These are phyloP conservation scores for Macrobrachium rosenbergii DNA, from an alignment of 1,140 invertebrate species.

Conservation along the genomic window DNA sequence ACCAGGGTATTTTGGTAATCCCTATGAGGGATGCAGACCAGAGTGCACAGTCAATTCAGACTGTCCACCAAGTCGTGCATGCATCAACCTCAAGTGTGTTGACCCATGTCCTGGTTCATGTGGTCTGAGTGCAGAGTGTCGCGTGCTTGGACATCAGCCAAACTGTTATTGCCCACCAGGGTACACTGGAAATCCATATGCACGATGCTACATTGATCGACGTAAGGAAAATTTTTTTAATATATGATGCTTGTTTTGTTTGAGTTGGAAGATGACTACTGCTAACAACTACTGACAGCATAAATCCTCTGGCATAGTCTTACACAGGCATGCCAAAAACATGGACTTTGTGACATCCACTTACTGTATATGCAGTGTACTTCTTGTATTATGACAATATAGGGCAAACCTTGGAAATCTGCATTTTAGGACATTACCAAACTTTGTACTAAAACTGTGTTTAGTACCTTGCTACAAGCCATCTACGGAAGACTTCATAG, in stretches of 20 bases:
- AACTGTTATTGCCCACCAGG: constrained; percentile 68
- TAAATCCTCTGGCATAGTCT: no score
- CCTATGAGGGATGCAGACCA: constrained; percentile 84
- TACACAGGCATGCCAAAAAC: no score
- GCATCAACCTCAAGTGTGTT: constrained; percentile 77
- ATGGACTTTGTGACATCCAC: no score
- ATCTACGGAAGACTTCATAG: no score
- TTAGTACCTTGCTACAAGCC: no score
- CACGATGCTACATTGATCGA: constrained; percentile 67
- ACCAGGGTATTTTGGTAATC: constrained; percentile 84
- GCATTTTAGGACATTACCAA: no score
- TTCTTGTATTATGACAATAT: no score
- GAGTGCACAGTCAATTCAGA: constrained; percentile 82
- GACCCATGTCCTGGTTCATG: constrained; percentile 82
- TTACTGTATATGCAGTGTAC: no score
- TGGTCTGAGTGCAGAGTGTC: constrained; percentile 81
- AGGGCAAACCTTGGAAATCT: no score
- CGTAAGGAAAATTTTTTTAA: constrained; percentile 45
- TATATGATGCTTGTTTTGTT: not conserved
- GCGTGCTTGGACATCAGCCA: constrained; percentile 81
- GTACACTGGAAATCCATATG: constrained; percentile 70
- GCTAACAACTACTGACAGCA: no score
- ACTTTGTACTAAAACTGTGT: no score
- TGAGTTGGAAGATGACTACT: no score
- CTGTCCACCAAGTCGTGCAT: constrained; percentile 84